Percentiles rank a stretch among this genome's conserved stretches.
These are phyloP conservation scores for Anadara kagoshimensis DNA, from an alignment of 1,140 invertebrate genomes.

Conservation along the genomic window DNA sequence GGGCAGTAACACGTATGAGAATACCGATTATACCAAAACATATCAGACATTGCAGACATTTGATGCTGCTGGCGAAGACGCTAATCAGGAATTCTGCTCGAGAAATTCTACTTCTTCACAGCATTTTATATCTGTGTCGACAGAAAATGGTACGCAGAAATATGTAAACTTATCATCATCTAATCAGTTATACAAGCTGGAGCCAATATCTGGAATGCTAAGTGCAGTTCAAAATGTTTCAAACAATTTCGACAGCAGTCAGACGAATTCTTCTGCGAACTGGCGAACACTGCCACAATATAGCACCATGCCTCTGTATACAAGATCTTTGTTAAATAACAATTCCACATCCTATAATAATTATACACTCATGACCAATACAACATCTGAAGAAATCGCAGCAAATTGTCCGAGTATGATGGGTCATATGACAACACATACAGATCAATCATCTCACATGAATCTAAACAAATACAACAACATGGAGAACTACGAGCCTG, in stretches of 20 bases:
- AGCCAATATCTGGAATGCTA: constrained; percentile 68
- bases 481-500: too few species aligned
- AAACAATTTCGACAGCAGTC: neutral
- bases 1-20: constrained; percentile 39
- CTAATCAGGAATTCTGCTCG: constrained; percentile 34
- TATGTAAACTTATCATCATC: constrained; percentile 55
- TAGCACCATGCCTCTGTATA: too few species aligned
- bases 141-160: constrained; percentile 46
- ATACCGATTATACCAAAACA: constrained; percentile 51
- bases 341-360: too few species aligned
- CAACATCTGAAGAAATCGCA: too few species aligned
- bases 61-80: constrained; percentile 17
- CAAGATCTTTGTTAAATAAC: too few species aligned
- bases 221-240: constrained; percentile 52
- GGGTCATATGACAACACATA: too few species aligned
- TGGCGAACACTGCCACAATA: too few species aligned
- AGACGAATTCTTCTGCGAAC: constrained; percentile 6
- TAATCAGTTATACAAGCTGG: constrained; percentile 47
- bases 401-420: too few species aligned
- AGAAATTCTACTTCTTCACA: neutral
- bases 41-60: constrained; percentile 48
- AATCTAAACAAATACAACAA: too few species aligned
- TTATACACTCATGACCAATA: too few species aligned
- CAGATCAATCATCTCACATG: too few species aligned
- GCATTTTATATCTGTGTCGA: neutral